phyloP scores from a whole-genome alignment of 1,140 invertebrate genomes.

The Phymastichus coffea region DNA sequence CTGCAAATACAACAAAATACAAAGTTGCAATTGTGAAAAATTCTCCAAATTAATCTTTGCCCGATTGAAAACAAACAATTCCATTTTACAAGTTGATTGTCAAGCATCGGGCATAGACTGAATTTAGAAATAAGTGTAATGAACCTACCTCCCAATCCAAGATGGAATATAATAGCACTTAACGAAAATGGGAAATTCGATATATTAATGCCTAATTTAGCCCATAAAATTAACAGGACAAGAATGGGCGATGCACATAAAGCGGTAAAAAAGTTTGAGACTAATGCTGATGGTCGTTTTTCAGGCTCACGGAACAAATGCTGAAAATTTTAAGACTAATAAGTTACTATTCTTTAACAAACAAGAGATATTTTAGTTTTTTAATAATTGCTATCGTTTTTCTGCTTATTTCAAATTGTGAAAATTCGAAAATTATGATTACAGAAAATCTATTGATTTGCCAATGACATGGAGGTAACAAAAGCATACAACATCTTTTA shows the following conservation, averaged over 20 bases:
- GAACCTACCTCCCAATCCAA: constrained; percentile 71
- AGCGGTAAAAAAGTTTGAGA: constrained; percentile 89
- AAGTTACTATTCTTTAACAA: neutral
- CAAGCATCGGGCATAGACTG: constrained; percentile 41
- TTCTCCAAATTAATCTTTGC: constrained; percentile 46
- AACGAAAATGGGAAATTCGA: constrained; percentile 76
- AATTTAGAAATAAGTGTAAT: neutral
- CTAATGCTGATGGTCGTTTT: constrained; percentile 78
- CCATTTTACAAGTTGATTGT: constrained; percentile 32
- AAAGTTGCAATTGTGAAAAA: constrained; percentile 48
- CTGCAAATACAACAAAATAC: constrained; percentile 44
- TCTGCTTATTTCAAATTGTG: neutral
- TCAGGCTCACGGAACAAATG: constrained; percentile 93
- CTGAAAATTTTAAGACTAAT: constrained; percentile 52
- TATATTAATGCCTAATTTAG: constrained; percentile 85
- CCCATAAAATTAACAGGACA: constrained; percentile 85
- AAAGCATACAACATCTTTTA: constrained; percentile 36
- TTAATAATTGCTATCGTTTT: neutral
- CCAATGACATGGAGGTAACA: constrained; percentile 51
- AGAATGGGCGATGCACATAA: constrained; percentile 81
- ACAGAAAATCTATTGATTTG: constrained; percentile 36
- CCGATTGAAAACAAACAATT: constrained; percentile 43
- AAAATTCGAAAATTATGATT: neutral
- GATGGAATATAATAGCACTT: constrained; percentile 84
- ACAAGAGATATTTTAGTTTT: neutral